Conservation (phyloP, 2,797 vertebrate species). For the Pseudomugil tenellus region DNA sequence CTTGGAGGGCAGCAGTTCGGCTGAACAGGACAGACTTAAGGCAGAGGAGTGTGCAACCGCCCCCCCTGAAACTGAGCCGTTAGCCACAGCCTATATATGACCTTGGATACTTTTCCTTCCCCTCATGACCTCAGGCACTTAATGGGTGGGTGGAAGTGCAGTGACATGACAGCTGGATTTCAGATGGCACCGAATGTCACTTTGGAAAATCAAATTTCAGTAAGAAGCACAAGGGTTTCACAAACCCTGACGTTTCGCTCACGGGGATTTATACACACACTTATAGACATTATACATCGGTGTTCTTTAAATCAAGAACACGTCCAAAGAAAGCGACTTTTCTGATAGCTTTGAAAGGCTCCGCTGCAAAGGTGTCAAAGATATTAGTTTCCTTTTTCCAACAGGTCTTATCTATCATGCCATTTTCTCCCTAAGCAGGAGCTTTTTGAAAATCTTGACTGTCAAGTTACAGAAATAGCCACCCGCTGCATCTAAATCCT, state of each 20-base stretch:
- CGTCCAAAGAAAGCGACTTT: constrained; percentile 40
- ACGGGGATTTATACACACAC: constrained; percentile 30
- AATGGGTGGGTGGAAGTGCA: constrained; percentile 16
- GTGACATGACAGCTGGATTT: constrained; percentile 42
- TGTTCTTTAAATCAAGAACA: constrained; percentile 55
- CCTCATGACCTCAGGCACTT: constrained; percentile 36
- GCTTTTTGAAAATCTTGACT: constrained; percentile 39
- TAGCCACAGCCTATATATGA: constrained; percentile 56
- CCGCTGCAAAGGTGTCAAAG: constrained; percentile 40
- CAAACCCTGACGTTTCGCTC: constrained; percentile 30
- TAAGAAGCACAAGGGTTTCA: constrained; percentile 26
- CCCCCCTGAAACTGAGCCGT: constrained; percentile 45
- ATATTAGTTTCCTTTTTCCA: constrained; percentile 49
- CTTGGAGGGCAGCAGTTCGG: constrained; percentile 68
- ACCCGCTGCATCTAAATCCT: constrained; percentile 32
- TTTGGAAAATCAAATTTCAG: constrained; percentile 45
- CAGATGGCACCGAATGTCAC: constrained; percentile 47
- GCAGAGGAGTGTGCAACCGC: constrained; percentile 45
- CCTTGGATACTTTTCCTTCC: constrained; percentile 66
- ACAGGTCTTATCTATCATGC: constrained; percentile 44
- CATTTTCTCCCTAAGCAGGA: constrained; percentile 48
- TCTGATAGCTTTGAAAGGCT: constrained; percentile 29
- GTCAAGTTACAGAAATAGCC: constrained; percentile 33
- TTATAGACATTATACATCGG: constrained; percentile 40
- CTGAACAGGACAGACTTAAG: constrained; percentile 59